phyloP scores from a whole-genome alignment of 2,888 invertebrate species.

The Nasonia oneida region DNA sequence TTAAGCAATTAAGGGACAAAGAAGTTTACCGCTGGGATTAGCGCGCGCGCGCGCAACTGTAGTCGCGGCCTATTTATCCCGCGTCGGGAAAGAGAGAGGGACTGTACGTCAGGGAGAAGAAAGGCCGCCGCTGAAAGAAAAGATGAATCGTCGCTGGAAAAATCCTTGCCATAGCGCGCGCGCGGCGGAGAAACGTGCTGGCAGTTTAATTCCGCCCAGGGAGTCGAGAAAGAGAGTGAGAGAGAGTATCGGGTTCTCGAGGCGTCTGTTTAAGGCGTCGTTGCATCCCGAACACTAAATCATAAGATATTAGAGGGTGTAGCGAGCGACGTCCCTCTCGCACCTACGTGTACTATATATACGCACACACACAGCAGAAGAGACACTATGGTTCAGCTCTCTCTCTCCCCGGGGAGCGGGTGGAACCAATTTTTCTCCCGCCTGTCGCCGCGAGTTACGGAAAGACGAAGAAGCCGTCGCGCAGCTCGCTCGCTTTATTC shows the following conservation, averaged over 20 bases:
- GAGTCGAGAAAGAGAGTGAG: conserved; percentile 52
- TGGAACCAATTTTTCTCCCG: conserved; percentile 75
- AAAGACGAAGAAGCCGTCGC: conserved; percentile 68
- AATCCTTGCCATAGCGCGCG: conserved; percentile 45
- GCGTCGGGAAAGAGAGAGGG: conserved; percentile 14
- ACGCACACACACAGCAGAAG: conserved; percentile 12
- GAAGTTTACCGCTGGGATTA: conserved; percentile 55
- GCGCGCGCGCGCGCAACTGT: not conserved
- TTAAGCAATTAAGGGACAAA: conserved; percentile 55
- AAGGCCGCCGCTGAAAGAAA: conserved; percentile 43
- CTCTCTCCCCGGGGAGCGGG: conserved; percentile 45
- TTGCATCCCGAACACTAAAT: conserved; percentile 76
- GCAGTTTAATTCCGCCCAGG: conserved; percentile 74
- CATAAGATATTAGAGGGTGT: conserved; percentile 76
- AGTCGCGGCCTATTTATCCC: not conserved
- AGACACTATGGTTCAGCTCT: not conserved
- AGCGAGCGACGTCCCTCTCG: conserved; percentile 48
- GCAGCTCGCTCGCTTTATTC: conserved; percentile 54
- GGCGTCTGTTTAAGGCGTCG: conserved; percentile 72
- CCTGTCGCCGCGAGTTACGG: conserved; percentile 76
- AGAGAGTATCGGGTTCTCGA: conserved; percentile 23
- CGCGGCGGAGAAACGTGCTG: conserved; percentile 59
- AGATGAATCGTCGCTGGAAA: conserved; percentile 60
- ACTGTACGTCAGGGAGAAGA: not conserved
- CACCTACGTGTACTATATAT: not conserved